Evolutionary conservation across 2,797 vertebrate genomes (phyloP).

Genomic region (Hirundo rustica): DNA sequence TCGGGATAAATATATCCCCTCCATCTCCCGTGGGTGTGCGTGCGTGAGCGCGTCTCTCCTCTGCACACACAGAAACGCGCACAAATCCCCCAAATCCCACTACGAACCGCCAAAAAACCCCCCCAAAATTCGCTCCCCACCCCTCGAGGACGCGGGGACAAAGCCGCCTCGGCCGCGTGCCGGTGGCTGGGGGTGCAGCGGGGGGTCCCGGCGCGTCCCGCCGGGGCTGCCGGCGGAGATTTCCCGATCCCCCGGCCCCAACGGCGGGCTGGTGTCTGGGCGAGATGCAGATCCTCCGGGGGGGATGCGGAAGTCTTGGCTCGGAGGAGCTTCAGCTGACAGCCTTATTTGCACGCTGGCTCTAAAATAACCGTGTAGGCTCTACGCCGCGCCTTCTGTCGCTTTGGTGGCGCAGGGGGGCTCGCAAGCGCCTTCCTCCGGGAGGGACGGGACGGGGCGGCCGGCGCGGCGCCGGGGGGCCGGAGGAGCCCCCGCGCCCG

Average conservation of each 20-base stretch:
- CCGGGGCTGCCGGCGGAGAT: neutral
- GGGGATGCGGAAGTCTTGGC: constrained; percentile 42
- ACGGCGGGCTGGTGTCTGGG: neutral
- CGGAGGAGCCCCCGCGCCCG: fast-evolving
- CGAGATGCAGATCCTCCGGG: constrained; percentile 14
- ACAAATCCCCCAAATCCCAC: neutral
- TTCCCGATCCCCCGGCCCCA: neutral
- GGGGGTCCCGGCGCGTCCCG: fast-evolving
- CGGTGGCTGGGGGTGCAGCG: fast-evolving
- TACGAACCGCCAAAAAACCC: neutral
- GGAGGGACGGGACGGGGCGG: neutral
- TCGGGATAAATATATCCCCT: neutral
- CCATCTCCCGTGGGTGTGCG: neutral
- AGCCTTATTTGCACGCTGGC: constrained; percentile 58
- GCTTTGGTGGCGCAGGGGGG: constrained; percentile 28
- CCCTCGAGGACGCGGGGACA: fast-evolving
- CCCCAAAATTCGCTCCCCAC: neutral
- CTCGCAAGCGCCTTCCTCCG: neutral
- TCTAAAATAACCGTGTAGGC: constrained; percentile 53
- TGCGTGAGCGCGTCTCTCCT: neutral
- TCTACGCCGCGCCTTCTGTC: constrained; percentile 45
- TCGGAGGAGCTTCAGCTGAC: constrained; percentile 52
- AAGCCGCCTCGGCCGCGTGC: fast-evolving
- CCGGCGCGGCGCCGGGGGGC: fast-evolving
- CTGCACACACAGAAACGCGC: fast-evolving